These are phyloP conservation scores for Microchrysa polita DNA, from an alignment of 2,888 invertebrate species.

Conservation along the genomic window DNA sequence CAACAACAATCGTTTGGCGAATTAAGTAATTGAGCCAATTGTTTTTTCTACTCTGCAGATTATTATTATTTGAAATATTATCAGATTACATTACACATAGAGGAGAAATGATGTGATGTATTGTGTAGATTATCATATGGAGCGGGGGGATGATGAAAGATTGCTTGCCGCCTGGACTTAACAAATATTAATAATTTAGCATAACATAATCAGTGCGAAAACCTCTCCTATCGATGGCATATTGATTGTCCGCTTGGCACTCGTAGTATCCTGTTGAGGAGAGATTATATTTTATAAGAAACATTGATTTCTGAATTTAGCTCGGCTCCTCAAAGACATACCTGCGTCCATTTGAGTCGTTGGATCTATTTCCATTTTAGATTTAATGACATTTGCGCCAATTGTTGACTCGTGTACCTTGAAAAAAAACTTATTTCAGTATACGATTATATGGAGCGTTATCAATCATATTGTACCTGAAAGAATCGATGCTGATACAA, in stretches of 20 bases:
- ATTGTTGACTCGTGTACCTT: constrained; percentile 90
- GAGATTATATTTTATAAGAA: neutral
- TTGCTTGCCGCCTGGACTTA: neutral
- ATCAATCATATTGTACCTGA: constrained; percentile 72
- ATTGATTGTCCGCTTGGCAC: constrained; percentile 93
- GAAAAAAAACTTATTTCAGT: neutral
- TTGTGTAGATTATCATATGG: neutral
- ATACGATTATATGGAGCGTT: neutral
- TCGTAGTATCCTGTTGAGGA: constrained; percentile 74
- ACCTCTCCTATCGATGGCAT: constrained; percentile 86
- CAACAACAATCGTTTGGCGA: constrained; percentile 48
- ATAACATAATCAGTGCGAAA: constrained; percentile 84
- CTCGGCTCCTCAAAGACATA: constrained; percentile 54
- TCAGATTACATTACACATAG: constrained; percentile 25
- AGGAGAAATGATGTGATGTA: neutral
- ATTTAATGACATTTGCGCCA: constrained; percentile 83
- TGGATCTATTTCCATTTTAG: constrained; percentile 93
- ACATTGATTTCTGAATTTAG: neutral
- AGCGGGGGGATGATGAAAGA: neutral
- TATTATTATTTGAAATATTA: constrained; percentile 41
- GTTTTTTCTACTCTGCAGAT: constrained; percentile 53
- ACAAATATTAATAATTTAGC: constrained; percentile 60
- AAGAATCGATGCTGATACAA: constrained; percentile 88
- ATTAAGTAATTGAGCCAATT: constrained; percentile 63
- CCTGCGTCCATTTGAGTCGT: constrained; percentile 96